These are phyloP conservation scores for Buphagus erythrorhynchus DNA, from an alignment of 2,797 vertebrate genomes.

Conservation along the genomic window DNA sequence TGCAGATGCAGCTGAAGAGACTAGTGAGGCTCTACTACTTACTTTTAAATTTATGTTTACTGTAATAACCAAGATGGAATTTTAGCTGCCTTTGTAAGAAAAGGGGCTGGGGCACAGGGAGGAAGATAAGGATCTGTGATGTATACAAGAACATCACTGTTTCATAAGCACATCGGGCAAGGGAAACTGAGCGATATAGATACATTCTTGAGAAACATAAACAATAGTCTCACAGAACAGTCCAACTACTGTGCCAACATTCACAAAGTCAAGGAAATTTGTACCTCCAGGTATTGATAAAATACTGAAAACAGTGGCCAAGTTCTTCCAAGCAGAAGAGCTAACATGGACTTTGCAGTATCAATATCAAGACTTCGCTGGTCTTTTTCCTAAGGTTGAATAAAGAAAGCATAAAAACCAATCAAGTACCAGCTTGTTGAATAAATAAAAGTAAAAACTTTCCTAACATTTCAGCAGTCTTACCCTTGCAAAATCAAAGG, in stretches of 20 bases:
- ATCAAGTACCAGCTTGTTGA: background rate
- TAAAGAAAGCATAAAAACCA: slow-evolving; percentile 12
- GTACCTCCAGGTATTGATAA: slow-evolving; percentile 94
- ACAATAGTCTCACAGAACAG: background rate
- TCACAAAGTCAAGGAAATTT: slow-evolving; percentile 9
- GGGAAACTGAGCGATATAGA: background rate
- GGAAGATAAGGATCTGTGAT: background rate
- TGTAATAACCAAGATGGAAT: background rate
- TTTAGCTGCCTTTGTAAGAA: background rate
- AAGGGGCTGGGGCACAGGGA: background rate
- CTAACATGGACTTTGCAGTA: slow-evolving; percentile 95
- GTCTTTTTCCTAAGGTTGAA: slow-evolving; percentile 88
- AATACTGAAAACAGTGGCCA: slow-evolving; percentile 96
- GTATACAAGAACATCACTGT: background rate
- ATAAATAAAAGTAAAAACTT: background rate
- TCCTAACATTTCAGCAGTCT: slow-evolving; percentile 50
- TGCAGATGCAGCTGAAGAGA: background rate
- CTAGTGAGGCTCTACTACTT: background rate
- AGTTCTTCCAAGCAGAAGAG: slow-evolving; percentile 89
- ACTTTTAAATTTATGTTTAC: background rate
- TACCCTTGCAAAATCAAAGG: slow-evolving; percentile 97
- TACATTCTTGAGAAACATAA: background rate
- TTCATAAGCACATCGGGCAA: background rate
- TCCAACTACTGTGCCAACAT: background rate
- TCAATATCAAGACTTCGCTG: slow-evolving; percentile 97